A percentile compares a stretch with the other conserved stretches of the same genome.
Evolutionary conservation across 2,797 vertebrate genomes (phyloP).

Genomic region (Natrix natrix): DNA sequence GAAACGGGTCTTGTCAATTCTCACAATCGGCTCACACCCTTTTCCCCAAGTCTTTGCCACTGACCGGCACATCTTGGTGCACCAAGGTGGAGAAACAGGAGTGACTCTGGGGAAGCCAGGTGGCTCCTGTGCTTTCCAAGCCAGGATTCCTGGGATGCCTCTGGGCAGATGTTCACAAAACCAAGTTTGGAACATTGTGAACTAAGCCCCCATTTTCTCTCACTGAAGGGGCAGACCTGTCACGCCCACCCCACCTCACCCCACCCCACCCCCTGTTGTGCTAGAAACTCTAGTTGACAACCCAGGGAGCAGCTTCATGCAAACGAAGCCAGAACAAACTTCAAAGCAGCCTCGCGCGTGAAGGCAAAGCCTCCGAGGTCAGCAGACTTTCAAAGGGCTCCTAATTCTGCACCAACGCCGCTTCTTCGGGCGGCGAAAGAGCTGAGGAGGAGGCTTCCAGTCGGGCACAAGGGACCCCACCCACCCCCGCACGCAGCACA

Average conservation of each 20-base stretch:
- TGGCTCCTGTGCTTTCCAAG: not conserved
- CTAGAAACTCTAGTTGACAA: not conserved
- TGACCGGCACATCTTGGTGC: not conserved
- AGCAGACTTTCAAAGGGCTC: not conserved
- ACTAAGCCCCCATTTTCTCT: not conserved
- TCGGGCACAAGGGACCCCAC: no score
- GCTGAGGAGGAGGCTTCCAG: no score
- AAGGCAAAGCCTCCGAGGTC: not conserved
- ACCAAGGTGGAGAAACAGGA: not conserved
- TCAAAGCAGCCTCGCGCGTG: no score
- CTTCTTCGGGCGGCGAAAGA: no score
- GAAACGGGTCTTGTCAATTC: not conserved
- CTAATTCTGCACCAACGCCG: no score
- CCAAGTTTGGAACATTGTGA: not conserved
- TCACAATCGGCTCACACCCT: not conserved
- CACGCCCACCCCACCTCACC: not conserved
- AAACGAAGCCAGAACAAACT: not conserved
- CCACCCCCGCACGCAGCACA: no score
- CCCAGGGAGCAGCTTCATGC: not conserved
- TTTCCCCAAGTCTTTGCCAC: not conserved
- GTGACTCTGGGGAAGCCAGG: not conserved
- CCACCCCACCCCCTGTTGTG: not conserved
- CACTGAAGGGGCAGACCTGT: not conserved
- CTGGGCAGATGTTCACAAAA: not conserved
- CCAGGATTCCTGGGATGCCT: not conserved